Evolutionary conservation across 2,113 vertebrate species (phyloP).

Genomic region (Acanthochromis polyacanthus): DNA sequence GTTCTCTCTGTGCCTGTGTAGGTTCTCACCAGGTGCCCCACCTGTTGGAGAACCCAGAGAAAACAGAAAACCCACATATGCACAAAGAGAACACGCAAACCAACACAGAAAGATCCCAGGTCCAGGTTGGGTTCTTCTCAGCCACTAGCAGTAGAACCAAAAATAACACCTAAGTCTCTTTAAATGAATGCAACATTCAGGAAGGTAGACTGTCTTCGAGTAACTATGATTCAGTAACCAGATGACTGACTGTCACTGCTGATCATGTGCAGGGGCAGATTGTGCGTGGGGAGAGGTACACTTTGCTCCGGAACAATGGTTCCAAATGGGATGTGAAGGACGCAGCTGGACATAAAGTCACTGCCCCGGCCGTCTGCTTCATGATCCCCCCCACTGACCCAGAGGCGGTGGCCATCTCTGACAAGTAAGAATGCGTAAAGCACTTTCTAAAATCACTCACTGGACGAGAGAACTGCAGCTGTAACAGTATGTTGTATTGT

Average conservation of each 20-base stretch:
- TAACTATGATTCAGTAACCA: neutral
- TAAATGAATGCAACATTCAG: too few species aligned
- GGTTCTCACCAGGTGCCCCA: too few species aligned
- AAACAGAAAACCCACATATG: too few species aligned
- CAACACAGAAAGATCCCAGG: too few species aligned
- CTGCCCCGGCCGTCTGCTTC: slow-evolving; percentile 92
- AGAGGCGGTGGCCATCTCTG: slow-evolving; percentile 85
- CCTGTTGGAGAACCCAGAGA: too few species aligned
- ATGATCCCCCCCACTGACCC: slow-evolving; percentile 92
- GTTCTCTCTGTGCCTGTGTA: too few species aligned
- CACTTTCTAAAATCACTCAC: neutral
- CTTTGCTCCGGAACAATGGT: slow-evolving; percentile 88
- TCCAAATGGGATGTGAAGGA: slow-evolving; percentile 92
- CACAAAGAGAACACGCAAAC: too few species aligned
- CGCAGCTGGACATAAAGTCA: slow-evolving; percentile 81
- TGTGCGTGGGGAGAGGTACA: slow-evolving; percentile 90
- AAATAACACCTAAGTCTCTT: too few species aligned
- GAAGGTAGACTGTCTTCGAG: neutral
- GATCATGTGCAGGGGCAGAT: slow-evolving; percentile 86
- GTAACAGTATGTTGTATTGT: neutral
- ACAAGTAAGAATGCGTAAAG: slow-evolving; percentile 85
- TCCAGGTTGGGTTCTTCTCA: too few species aligned
- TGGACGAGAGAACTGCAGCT: neutral
- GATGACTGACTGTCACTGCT: slow-evolving; percentile 13
- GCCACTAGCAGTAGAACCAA: too few species aligned